Percentiles rank a stretch among this genome's conserved stretches.
phyloP scores from a whole-genome alignment of 2,113 vertebrate genomes.

The Spilogale gracilis region DNA sequence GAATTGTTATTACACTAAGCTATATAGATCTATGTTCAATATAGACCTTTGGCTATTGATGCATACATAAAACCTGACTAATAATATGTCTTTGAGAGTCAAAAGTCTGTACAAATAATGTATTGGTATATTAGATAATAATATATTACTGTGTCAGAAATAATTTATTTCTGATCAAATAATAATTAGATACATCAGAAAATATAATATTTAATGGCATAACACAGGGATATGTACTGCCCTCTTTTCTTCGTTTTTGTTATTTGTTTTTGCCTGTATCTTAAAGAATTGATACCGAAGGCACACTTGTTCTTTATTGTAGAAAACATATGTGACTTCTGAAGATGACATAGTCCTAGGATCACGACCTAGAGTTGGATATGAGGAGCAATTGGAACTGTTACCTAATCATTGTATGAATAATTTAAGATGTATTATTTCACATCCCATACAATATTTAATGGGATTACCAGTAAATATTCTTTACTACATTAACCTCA shows the following conservation, averaged over 20 bases:
- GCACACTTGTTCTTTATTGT: not conserved
- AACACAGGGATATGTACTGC: not conserved
- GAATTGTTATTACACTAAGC: not conserved
- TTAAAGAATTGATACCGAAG: not conserved
- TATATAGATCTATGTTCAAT: not conserved
- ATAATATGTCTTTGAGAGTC: not conserved
- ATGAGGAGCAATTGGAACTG: not conserved
- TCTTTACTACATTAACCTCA: not conserved
- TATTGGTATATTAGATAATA: not conserved
- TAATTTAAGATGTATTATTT: not conserved
- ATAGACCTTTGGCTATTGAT: not conserved
- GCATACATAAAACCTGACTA: not conserved
- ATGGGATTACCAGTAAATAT: not conserved
- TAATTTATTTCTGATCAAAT: not conserved
- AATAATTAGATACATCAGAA: not conserved
- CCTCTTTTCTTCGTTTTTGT: not conserved
- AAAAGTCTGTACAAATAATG: not conserved
- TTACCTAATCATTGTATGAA: not conserved
- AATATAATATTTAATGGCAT: not conserved
- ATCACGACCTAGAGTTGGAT: not conserved
- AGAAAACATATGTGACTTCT: not conserved
- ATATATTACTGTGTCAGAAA: not conserved
- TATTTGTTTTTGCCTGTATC: not conserved
- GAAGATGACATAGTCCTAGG: not conserved
- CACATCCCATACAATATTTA: not conserved